A percentile compares a stretch with the other conserved stretches of the same genome.
These are phyloP conservation scores for Pagrus major DNA, from an alignment of 2,113 vertebrate genomes.

Conservation along the genomic window DNA sequence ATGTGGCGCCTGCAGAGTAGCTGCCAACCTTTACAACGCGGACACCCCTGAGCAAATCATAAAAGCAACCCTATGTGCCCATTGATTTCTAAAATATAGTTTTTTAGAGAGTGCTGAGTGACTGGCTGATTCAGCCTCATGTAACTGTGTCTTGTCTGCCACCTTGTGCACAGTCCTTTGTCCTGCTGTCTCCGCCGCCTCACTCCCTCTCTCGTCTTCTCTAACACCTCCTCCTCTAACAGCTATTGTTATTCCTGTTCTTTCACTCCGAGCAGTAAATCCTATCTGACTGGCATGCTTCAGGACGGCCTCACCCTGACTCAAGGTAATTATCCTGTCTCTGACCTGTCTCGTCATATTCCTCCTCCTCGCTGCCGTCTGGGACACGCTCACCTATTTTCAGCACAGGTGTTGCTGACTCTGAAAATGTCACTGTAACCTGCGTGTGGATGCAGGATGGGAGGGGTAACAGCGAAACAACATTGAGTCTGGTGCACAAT, in stretches of 20 bases:
- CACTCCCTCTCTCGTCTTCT: slow-evolving; percentile 9
- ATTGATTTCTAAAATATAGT: slow-evolving; percentile 9
- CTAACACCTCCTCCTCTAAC: slow-evolving; percentile 34
- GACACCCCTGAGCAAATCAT: neutral
- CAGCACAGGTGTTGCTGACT: slow-evolving; percentile 24
- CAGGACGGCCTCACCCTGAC: slow-evolving; percentile 41
- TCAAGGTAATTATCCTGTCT: slow-evolving; percentile 68
- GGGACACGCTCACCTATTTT: slow-evolving; percentile 41
- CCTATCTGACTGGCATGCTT: slow-evolving; percentile 42
- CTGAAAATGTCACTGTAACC: neutral
- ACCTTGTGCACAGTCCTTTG: slow-evolving; percentile 66
- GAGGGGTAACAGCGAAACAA: slow-evolving; percentile 29
- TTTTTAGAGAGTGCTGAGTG: neutral
- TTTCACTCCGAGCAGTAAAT: slow-evolving; percentile 56
- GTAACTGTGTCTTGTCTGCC: slow-evolving; percentile 67
- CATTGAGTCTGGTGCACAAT: neutral
- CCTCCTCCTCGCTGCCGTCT: slow-evolving; percentile 41
- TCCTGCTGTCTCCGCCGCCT: slow-evolving; percentile 39
- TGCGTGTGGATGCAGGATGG: neutral
- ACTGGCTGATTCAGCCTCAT: neutral
- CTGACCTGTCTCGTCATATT: slow-evolving; percentile 65
- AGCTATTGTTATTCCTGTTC: slow-evolving; percentile 52
- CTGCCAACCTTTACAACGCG: neutral
- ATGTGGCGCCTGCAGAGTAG: slow-evolving; percentile 20
- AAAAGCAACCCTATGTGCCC: neutral